Conservation (phyloP, 2,888 invertebrate genomes). For the Zootermopsis nevadensis region DNA sequence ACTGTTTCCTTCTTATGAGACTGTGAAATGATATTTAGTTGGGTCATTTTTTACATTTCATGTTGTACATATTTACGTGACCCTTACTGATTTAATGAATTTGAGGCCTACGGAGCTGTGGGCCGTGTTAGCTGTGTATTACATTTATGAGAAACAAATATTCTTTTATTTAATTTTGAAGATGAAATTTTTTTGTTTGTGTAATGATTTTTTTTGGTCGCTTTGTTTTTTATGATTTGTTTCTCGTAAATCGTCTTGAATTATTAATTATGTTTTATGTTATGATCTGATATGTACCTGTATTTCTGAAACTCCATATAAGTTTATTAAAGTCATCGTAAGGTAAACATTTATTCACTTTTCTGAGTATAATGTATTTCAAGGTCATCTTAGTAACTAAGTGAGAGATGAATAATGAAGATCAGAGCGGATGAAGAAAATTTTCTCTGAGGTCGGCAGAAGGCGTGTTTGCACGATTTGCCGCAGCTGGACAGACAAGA, state of each 20-base stretch:
- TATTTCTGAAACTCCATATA: background rate
- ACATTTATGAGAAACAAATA: background rate
- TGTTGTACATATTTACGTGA: background rate
- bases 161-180: background rate
- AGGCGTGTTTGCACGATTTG: no score
- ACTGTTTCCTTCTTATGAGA: background rate
- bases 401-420: no score
- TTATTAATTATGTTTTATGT: background rate
- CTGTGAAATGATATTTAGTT: constrained; percentile 7
- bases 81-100: background rate
- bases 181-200: background rate
- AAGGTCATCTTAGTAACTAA: no score
- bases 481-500: no score
- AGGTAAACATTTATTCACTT: background rate
- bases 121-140: background rate
- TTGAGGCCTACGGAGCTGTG: background rate
- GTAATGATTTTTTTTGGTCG: background rate
- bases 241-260: background rate
- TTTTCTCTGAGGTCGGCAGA: no score
- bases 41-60: background rate
- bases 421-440: no score
- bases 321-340: background rate
- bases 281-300: background rate
- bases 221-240: background rate
- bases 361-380: background rate